Base-by-base conservation (phyloP, 2,797 vertebrate genomes). In the Potorous gilbertii region DNA sequence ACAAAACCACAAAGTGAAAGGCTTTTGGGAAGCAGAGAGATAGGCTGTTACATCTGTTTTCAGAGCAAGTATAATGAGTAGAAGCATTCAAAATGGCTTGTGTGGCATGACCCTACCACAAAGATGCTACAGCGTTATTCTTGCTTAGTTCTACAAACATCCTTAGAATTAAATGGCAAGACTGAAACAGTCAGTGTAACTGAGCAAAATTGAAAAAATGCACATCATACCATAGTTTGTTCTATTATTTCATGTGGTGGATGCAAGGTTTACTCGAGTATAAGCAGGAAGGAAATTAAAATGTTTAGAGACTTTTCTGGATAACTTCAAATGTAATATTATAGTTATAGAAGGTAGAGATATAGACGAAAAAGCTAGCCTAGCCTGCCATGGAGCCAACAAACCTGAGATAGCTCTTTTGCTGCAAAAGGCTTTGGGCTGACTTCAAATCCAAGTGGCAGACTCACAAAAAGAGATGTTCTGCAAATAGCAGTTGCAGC, bases 401-500 rank as follows among this genome's bases (percentile, higher is more conserved):
- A 96, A 74, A 27, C 93, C 91, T 0, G 56, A 31, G 54, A 59
- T 50, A 28, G 56, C 55, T 91, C 57, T 94, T 93, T 34, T 93
- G 74, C 91, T 16, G 3, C 40, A n/a, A 92, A 92, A 93, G 92
- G 91, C 54, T 62, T 50, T 11, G 14, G 54, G 50, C 46, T 91
- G 93, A 93, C 74, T 94, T 94, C 87, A 52, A 46, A 87, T 56
- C 31, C 90, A 62, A 92, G 92, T 4, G 92, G 91, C 90, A 40
- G 10, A 13, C 74, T 59, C 66, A 74, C 59, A 92, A 95, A 92
- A 40, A 96, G 50, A 90, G 11, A 55, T 62, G 50, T 90, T 93
- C 94, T 95, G 52, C 0, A 3, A 91, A 94, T 18, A 96, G 92
- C 66, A 81, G 54, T 55, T 21, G 91, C 96, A 96, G 91, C 94